Conservation (phyloP, 2,113 vertebrate genomes). For the Lonchura striata region DNA sequence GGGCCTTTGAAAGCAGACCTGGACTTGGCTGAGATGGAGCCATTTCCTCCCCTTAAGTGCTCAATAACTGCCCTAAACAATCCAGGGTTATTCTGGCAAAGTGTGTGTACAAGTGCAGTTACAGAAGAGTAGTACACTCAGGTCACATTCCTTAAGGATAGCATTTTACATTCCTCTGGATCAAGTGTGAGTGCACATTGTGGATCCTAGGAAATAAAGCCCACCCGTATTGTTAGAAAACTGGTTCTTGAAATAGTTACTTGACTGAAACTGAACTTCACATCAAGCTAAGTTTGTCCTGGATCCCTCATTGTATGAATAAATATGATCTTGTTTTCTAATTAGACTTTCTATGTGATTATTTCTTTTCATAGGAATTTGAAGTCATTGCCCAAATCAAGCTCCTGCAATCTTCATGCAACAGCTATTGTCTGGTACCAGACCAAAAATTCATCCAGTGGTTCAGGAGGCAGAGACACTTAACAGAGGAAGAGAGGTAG, state of each 20-base stretch:
- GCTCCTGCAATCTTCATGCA: conserved; percentile 91
- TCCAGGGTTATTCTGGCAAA: neutral
- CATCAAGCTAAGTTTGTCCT: neutral
- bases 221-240: neutral
- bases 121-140: neutral
- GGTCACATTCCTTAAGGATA: rapidly evolving
- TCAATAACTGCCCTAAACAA: neutral
- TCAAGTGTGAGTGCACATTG: neutral
- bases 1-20: neutral
- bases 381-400: conserved; percentile 96
- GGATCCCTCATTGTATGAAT: neutral
- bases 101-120: neutral
- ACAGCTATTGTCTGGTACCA: conserved; percentile 87
- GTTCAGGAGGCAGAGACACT: conserved; percentile 83
- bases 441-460: conserved; percentile 85
- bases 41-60: neutral
- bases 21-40: neutral
- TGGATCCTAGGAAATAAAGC: neutral
- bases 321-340: neutral
- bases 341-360: neutral
- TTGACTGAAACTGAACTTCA: neutral
- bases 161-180: neutral
- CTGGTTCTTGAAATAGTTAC: neutral
- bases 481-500: conserved; percentile 91
- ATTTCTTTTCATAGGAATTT: conserved; percentile 82